phyloP scores from a whole-genome alignment of 2,888 invertebrate species.

The Apamea monoglypha region DNA sequence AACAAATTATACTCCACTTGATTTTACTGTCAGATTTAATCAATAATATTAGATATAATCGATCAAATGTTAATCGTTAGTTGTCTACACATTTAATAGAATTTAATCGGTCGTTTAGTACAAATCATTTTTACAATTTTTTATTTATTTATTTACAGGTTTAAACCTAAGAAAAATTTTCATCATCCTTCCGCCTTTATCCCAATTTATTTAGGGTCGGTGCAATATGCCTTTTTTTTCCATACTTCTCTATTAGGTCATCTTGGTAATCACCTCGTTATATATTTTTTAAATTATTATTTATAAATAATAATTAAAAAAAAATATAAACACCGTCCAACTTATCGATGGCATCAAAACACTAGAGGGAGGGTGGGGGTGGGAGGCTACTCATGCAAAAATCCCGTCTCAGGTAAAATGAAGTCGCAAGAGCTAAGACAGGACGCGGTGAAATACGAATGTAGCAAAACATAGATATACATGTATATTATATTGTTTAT shows the following conservation, averaged over 20 bases:
- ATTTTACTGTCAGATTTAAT: conserved; percentile 40
- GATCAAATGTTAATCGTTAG: conserved; percentile 26
- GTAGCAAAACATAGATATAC: conserved; percentile 67
- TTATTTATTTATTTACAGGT: neutral
- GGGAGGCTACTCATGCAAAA: conserved; percentile 80
- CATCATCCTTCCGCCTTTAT: no score
- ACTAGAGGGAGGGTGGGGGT: conserved; percentile 70
- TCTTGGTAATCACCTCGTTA: no score
- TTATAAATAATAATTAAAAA: neutral
- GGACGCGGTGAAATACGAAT: conserved; percentile 70
- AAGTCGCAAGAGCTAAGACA: conserved; percentile 78
- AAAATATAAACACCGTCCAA: conserved; percentile 4
- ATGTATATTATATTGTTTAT: conserved; percentile 51
- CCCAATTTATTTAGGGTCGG: fast-evolving
- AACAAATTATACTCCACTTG: conserved; percentile 24
- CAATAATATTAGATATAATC: conserved; percentile 13
- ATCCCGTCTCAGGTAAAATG: conserved; percentile 80
- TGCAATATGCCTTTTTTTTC: neutral
- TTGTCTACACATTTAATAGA: conserved; percentile 15
- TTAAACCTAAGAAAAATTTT: neutral
- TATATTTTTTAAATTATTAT: no score
- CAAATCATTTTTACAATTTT: neutral
- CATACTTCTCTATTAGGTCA: neutral
- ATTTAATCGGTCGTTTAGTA: neutral
- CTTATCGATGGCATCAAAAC: conserved; percentile 65